Evolutionary conservation across 2,888 invertebrate genomes (phyloP), one percentile per base, ranked within the genome.

Genomic region (Andrena flavipes): DNA sequence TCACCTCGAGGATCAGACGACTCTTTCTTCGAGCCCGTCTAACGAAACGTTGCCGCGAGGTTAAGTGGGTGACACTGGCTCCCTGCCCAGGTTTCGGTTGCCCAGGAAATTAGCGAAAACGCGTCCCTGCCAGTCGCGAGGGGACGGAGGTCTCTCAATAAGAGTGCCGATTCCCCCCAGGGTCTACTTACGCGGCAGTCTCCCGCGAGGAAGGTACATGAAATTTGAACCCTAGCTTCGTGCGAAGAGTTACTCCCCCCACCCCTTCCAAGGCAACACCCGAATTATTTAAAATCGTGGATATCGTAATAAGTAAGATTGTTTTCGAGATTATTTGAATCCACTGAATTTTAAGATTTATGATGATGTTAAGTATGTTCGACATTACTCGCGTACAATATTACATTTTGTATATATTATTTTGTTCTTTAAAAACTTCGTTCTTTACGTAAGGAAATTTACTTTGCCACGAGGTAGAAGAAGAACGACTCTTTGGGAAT

Each of bases 121-220:
- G 84, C 69, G 70, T 73, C 65, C 68, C 69, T 26, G 70, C 84
- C 83, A 72, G 71, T 80, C 75, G 78, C 84, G 78, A 67, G 75
- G 84, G 79, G 84, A 73, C 64, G 88, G 87, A 78, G 87, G 84
- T 82, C 67, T 56, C 64, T 49, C 84, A 88, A 62, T 84, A 88
- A 89, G 89, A 92, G 91, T 90, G 91, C 92, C 88, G 90, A 93
- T 93, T 93, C 90, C 89, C 92, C 92, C 91, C 84, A 77, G 93
- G 93, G 91, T 88, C 87, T 91, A 91, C 91, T 93, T 91, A 89
- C 68, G 59, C 76, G 78, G 76, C 83, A 60, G 68, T 82, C 82
- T 65, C 84, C 65, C 74, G 82, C 83, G 80, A 86, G 87, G 86
- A 89, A 89, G 90, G 88, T 87, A 80, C 84, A 81, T 88, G 85